Conservation (phyloP, 2,797 vertebrate genomes). For the Petrocephalus schoutedeni region DNA sequence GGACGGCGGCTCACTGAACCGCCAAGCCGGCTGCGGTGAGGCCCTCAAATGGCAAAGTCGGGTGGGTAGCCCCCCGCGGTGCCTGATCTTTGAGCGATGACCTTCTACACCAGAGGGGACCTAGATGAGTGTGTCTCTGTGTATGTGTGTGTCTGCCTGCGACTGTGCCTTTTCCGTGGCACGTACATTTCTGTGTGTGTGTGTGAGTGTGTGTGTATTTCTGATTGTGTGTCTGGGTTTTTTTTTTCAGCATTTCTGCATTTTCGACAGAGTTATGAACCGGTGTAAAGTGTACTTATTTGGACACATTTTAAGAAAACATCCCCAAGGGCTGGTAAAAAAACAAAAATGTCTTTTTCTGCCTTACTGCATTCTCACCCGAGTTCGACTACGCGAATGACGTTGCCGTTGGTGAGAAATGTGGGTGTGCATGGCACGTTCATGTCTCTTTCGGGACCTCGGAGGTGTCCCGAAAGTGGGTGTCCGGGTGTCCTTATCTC, state of each 20-base stretch:
- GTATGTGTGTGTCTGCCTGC: slow-evolving; percentile 19
- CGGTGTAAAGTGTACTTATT: neutral
- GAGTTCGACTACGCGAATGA: neutral
- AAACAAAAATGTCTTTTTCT: neutral
- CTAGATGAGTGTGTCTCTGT: slow-evolving; percentile 4
- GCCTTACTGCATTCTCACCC: neutral
- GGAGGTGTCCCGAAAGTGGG: too few relatives aligned
- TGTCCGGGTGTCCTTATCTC: neutral
- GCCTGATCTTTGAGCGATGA: neutral
- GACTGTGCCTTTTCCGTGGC: neutral
- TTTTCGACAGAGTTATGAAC: neutral
- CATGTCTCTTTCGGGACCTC: neutral
- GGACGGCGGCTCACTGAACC: neutral
- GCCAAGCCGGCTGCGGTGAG: neutral
- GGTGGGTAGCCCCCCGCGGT: neutral
- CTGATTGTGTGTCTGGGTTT: neutral
- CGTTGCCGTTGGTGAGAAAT: neutral
- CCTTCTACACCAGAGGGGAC: slow-evolving; percentile 1
- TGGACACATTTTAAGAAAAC: neutral
- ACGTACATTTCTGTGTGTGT: neutral
- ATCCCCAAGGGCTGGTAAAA: neutral
- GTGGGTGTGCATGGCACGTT: neutral
- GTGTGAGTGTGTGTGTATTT: slow-evolving; percentile 9
- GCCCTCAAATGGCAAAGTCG: neutral
- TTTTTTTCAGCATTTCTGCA: neutral